Evolutionary conservation across 1,140 invertebrate genomes (phyloP).

Genomic region (Diachasma alloeum): DNA sequence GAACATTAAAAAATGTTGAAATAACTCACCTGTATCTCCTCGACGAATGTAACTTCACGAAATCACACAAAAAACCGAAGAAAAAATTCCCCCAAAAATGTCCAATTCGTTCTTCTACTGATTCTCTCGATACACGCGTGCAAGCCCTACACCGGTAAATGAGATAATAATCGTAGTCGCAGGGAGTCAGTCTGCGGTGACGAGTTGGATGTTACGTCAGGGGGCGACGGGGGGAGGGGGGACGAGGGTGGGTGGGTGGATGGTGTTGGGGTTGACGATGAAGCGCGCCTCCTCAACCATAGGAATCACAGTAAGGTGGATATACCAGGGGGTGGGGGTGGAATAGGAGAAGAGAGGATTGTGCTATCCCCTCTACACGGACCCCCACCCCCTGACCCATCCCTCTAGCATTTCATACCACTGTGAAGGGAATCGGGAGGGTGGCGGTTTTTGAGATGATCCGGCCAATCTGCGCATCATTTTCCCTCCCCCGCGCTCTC

Average conservation of each 20-base stretch:
- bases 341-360: conserved; percentile 25
- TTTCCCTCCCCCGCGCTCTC: conserved; percentile 49
- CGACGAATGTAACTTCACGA: not conserved
- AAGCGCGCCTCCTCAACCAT: conserved; percentile 53
- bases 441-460: conserved; percentile 64
- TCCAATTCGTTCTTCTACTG: not conserved
- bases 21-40: too few relatives aligned
- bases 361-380: not conserved
- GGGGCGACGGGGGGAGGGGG: conserved; percentile 19
- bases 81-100: too few relatives aligned
- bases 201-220: conserved; percentile 18
- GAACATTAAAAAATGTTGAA: too few relatives aligned
- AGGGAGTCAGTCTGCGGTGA: conserved; percentile 45
- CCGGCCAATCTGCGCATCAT: conserved; percentile 66
- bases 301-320: conserved; percentile 31
- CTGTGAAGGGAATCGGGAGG: conserved; percentile 18
- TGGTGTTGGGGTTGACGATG: conserved; percentile 48
- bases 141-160: conserved; percentile 56
- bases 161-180: conserved; percentile 60
- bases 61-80: not conserved
- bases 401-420: not conserved
- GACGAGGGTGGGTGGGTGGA: conserved; percentile 41
- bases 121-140: conserved; percentile 34
- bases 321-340: not conserved
- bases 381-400: not conserved